Evolutionary conservation across 1,140 invertebrate genomes (phyloP), one percentile per base, ranked within the genome.

Genomic region (Macrobrachium nipponense): DNA sequence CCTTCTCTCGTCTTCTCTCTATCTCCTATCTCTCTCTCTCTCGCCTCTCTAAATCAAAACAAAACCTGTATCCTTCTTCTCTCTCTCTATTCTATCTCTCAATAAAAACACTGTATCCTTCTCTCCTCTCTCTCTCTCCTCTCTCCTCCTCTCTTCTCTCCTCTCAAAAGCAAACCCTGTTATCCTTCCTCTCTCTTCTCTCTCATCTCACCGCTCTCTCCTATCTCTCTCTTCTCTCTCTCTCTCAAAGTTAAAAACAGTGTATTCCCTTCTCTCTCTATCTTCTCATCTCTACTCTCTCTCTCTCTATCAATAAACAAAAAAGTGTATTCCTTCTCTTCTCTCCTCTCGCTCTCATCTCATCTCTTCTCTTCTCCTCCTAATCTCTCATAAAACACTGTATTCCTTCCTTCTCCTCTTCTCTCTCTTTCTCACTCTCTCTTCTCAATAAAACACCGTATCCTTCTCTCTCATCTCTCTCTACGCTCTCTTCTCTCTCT

Each of bases 381-480:
- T n/a, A n/a, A n/a, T n/a, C n/a, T n/a, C n/a, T n/a, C n/a, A n/a
- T n/a, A n/a, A n/a, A n/a, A n/a, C n/a, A n/a, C n/a, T n/a, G n/a
- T n/a, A n/a, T n/a, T 62, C 61, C n/a, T n/a, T 62, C 61, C 43
- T 36, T 70, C 66, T 70, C 66, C 43, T 36, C 43, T 36, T 70
- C 66, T 70, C 66, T 70, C 66, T 70, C 66, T 70, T 36, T 36
- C 70, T 73, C 27, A 44, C 70, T 27, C 27, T 73, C 70, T 73
- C 70, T 23, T 72, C 70, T 72, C 70, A 15, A 23, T 23, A 11
- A 23, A n/a, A 10, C 36, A 7, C 36, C 66, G 20, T 27, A 10
- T 27, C 18, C 66, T 18, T 10, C 66, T 70, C 66, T 18, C 10
- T 70, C 66, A n/a, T 70, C 18, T 18, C 66, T 70, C 20, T 72